Evolutionary conservation across 2,888 invertebrate genomes (phyloP).

Genomic region (Cantharis lateralis): DNA sequence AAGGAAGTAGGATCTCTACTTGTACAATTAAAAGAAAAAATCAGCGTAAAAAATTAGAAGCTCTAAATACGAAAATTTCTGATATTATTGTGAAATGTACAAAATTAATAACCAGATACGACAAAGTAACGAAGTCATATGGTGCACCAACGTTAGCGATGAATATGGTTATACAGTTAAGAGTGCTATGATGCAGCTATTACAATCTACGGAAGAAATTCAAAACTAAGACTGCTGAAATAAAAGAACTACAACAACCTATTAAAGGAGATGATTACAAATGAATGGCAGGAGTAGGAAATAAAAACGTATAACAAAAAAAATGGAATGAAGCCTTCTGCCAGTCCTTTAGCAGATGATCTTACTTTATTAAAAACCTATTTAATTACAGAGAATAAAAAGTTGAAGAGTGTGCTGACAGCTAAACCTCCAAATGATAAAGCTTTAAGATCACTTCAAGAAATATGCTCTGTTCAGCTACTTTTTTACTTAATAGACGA

Average conservation of each 20-base stretch:
- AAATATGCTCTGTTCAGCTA: too few species aligned
- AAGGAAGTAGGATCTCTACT: too few species aligned
- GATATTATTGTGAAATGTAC: conserved; percentile 24
- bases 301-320: conserved; percentile 13
- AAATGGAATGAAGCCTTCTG: not conserved
- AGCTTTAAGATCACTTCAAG: conserved; percentile 16
- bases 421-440: conserved; percentile 2
- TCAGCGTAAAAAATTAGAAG: too few species aligned
- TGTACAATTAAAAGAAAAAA: too few species aligned
- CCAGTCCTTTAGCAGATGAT: conserved; percentile 22
- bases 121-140: conserved; percentile 14
- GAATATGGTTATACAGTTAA: conserved; percentile 3
- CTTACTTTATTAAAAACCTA: conserved; percentile 22
- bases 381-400: conserved; percentile 6
- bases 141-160: conserved; percentile 16
- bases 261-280: not conserved
- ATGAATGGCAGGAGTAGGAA: too few species aligned
- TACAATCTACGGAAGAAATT: not conserved
- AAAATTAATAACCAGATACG: conserved; percentile 25
- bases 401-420: not conserved
- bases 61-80: conserved; percentile 8
- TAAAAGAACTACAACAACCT: not conserved
- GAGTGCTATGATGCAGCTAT: not conserved
- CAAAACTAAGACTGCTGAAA: not conserved
- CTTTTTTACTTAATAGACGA: too few species aligned